Conservation (phyloP, 2,888 invertebrate species). For the Spilarctia lutea region DNA sequence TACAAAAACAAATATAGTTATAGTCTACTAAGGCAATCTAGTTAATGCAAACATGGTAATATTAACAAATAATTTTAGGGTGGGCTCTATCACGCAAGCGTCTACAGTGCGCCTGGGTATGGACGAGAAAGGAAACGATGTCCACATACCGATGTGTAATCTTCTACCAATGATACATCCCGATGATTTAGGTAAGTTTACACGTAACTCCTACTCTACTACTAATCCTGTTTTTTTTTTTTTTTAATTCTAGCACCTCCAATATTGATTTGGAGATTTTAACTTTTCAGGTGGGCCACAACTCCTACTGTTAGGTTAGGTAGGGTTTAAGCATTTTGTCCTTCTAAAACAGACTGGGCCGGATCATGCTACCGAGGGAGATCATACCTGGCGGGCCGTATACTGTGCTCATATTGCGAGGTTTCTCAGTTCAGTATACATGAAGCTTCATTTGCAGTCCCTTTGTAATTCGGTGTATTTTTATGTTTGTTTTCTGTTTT, state of each 20-base stretch:
- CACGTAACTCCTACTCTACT: background rate
- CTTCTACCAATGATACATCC: constrained; percentile 96
- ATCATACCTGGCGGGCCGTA: background rate
- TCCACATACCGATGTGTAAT: constrained; percentile 92
- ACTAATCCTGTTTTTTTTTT: too few species aligned
- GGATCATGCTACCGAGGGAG: background rate
- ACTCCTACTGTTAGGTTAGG: too few species aligned
- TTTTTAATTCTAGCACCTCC: too few species aligned
- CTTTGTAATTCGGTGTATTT: too few species aligned
- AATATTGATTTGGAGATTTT: too few species aligned
- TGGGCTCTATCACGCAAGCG: constrained; percentile 96
- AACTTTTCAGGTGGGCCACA: too few species aligned
- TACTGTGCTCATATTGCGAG: too few species aligned
- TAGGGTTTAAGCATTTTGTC: background rate
- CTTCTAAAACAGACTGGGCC: background rate
- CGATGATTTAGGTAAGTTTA: constrained; percentile 89
- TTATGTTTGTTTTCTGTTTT: too few species aligned
- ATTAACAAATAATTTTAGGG: constrained; percentile 3
- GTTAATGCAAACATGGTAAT: too few species aligned
- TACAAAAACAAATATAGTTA: background rate
- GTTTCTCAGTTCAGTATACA: too few species aligned
- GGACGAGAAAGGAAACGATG: constrained; percentile 89
- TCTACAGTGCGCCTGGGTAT: constrained; percentile 95
- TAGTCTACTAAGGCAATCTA: too few species aligned
- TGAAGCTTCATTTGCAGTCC: background rate